phyloP scores from a whole-genome alignment of 2,113 vertebrate species.

The Centrocercus urophasianus region DNA sequence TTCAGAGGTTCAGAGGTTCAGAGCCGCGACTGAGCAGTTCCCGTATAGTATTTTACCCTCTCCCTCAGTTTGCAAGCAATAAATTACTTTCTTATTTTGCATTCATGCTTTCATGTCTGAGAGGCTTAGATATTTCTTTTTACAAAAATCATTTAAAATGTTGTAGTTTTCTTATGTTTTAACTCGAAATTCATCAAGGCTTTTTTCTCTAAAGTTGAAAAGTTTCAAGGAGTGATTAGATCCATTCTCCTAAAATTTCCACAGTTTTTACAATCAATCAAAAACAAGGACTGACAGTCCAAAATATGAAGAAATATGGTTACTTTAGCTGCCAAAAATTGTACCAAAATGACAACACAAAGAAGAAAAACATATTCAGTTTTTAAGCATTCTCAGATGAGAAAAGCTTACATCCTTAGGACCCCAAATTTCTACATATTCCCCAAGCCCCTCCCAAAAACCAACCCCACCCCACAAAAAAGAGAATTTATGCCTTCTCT shows the following conservation, averaged over 20 bases:
- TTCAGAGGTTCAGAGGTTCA: too few relatives aligned
- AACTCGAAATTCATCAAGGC: conserved; percentile 12
- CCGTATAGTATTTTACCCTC: background rate
- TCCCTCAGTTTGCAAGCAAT: background rate
- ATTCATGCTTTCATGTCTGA: background rate
- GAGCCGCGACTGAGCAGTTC: too few relatives aligned
- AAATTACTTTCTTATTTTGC: background rate
- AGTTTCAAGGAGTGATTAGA: conserved; percentile 41
- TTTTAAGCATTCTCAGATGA: conserved; percentile 4
- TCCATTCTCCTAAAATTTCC: conserved; percentile 13
- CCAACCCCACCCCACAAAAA: too few relatives aligned
- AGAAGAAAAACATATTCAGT: background rate
- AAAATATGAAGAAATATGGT: conserved; percentile 61
- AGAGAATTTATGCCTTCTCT: background rate
- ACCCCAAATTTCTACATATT: background rate
- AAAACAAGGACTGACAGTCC: conserved; percentile 1
- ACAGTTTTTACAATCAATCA: conserved; percentile 57
- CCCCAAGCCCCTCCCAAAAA: background rate
- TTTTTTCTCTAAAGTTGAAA: conserved; percentile 4
- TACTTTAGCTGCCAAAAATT: conserved; percentile 49
- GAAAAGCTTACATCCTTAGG: background rate
- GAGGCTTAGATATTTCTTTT: background rate
- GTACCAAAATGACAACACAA: conserved; percentile 51
- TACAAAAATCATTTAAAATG: background rate
- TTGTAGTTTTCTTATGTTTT: background rate